Base-by-base conservation (phyloP, 2,113 vertebrate species). In the Atlantisia rogersi region DNA sequence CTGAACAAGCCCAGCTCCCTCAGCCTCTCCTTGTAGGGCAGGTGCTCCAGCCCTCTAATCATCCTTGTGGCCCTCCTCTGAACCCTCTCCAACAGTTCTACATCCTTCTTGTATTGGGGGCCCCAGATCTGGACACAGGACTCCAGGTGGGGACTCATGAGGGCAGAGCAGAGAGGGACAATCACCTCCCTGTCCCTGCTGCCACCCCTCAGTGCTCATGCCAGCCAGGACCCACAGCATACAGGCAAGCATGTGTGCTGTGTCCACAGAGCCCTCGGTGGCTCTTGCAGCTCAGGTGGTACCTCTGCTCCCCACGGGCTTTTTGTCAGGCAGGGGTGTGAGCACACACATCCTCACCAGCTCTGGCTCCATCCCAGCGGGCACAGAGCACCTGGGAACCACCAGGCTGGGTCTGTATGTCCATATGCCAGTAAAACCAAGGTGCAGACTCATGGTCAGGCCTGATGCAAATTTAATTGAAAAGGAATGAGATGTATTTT, bases 281-380 rank as follows among this genome's bases (percentile, higher is more conserved):
- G 6, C 59, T 77, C 64, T 9, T 2, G 5, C 1, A 12, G 53
- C 21, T 39, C 68, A 22, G 10, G 32, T 0, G 0, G 46, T 7
- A 10, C 58, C 79, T 24, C 67, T n/a, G 67, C 58, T 68, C 25
- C 8, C 35, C 48, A 21, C 11, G 2, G 59, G 35, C 32, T 20
- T 11, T 16, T 18, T 64, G 4, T 2, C 44, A 2, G 0, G 0
- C 31, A 2, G 39, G 15, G 7, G 2, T 6, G 22, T 10, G 64
- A 39, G 64, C 2, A 3, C 0, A 17, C 7, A 3, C 10, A 44
- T 10, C 32, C 73, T 70, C n/a, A 0, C 6, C 82, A 76, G 52
- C 48, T 21, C 46, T 21, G 46, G 18, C n/a, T 7, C 71, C 81
- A 44, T 13, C 73, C 84, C 74, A 8, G 1, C 0, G 3, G 64